Base-by-base conservation (phyloP, 2,797 vertebrate genomes). In the Macropus fuliginosus region DNA sequence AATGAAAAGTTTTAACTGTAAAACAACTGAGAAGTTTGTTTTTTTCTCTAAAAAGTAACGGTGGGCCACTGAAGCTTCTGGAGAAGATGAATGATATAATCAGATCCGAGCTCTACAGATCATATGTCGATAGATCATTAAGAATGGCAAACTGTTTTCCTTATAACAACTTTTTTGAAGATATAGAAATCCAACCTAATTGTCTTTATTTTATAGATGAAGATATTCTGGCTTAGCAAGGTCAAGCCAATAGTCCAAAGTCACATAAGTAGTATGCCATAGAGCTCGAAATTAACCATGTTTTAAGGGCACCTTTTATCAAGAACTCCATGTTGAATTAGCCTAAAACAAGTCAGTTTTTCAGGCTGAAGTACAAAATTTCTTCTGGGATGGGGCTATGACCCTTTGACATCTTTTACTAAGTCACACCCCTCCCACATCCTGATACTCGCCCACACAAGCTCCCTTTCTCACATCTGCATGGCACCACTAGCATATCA, bases 401-500 rank as follows among this genome's bases (percentile, higher is more conserved):
- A 98, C 97, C 55, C 94, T 54, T 93, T 91, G 54, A 92, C 66
- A 94, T 91, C 31, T 62, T n/a, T 56, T 54, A 95, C 62, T 97
- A 21, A 97, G 93, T 94, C 87, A 92, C 92, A 97, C 94, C 59
- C 93, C 92, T 95, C 95, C 94, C 87, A 91, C 93, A 87, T 92
- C 59, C 90, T 74, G 90, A 34, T 14, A 62, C 5, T 54, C 92
- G 94, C 93, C 95, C 87, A 94, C 89, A 12, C 9, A 13, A 8
- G 93, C 40, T 90, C 92, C 95, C 98, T 62, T 96, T 94, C 89
- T 93, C 90, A 56, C 40, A 92, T 54, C 54, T 94, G 94, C 62
- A 89, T 95, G 93, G 92, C 91, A 29, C 91, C 95, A 91, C 95
- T 56, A 81, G 95, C 55, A 90, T 54, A 40, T 94, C 95, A 94